Conservation (phyloP, 2,113 vertebrate genomes). For the Zosterops lateralis region DNA sequence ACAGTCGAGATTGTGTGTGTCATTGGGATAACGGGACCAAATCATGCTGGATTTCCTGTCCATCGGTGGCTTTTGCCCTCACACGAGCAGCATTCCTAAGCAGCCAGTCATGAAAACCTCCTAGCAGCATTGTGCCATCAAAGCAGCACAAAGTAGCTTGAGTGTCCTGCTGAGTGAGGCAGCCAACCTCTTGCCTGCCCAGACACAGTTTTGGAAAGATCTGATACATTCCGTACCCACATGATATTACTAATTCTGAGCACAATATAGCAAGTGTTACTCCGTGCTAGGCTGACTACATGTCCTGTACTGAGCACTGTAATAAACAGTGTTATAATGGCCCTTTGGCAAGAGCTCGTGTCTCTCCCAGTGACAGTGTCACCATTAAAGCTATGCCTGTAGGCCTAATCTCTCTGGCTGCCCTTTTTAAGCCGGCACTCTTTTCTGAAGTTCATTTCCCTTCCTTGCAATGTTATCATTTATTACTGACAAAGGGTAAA, state of each 20-base stretch:
- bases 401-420: not conserved
- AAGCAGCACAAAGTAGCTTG: not conserved
- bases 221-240: not conserved
- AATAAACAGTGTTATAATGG: not conserved
- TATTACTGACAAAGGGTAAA: not conserved
- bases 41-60: not conserved
- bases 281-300: not conserved
- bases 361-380: not conserved
- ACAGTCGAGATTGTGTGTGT: not conserved
- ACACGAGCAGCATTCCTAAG: not conserved
- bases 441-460: not conserved
- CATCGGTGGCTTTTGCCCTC: not conserved
- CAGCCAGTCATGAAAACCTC: not conserved
- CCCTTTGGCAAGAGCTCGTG: not conserved
- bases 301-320: not conserved
- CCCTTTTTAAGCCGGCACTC: not conserved
- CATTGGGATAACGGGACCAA: not conserved
- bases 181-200: not conserved
- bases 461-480: not conserved
- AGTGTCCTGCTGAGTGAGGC: not conserved
- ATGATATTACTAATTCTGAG: not conserved
- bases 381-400: not conserved
- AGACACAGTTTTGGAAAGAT: not conserved
- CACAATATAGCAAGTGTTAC: conserved; percentile 12
- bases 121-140: not conserved